Evolutionary conservation across 2,888 invertebrate genomes (phyloP), one percentile per base, ranked within the genome.

Genomic region (Dilophus febrilis): DNA sequence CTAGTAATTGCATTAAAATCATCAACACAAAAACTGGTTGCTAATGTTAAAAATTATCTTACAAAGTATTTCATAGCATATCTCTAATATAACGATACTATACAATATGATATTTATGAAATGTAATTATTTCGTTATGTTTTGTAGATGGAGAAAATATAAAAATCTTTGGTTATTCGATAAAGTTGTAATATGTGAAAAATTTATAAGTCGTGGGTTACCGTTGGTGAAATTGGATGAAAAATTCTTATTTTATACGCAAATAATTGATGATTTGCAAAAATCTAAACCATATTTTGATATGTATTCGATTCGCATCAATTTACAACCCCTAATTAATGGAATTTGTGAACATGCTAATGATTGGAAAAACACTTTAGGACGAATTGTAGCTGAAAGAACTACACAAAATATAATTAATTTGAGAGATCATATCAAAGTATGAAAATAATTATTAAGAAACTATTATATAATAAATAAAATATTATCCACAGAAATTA

Each of bases 221-320:
- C 66, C 71, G 5, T 65, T 82, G 6, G 63, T 68, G 31, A 51
- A 56, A 45, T 86, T 79, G 57, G 87, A 91, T 51, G 82, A 87
- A 50, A 83, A 82, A 56, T 80, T 92, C 51, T 76, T 78, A 57
- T 85, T 80, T 57, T 91, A 86, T 58, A 74, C 77, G 49, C 74
- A 77, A 46, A 75, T 85, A 7, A 72, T 83, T 14, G 65, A 72
- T 4, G 79, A 81, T 45, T 60, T 86, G 37, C 58, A 70, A 10
- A 55, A 52, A 2, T 72, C 74, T 53, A 63, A 67, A 6, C 64
- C 70, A 35, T 72, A 67, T 49, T 66, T 72, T 1, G 76, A 82
- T 47, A 65, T 83, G 22, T 71, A 70, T n/a, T 74, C 74, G 14
- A 68, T 85, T 41, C 67, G 81, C 52, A 70, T 91, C 27, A 82